These are phyloP conservation scores for Alviniconcha strummeri DNA, from an alignment of 2,888 invertebrate species.

Conservation along the genomic window DNA sequence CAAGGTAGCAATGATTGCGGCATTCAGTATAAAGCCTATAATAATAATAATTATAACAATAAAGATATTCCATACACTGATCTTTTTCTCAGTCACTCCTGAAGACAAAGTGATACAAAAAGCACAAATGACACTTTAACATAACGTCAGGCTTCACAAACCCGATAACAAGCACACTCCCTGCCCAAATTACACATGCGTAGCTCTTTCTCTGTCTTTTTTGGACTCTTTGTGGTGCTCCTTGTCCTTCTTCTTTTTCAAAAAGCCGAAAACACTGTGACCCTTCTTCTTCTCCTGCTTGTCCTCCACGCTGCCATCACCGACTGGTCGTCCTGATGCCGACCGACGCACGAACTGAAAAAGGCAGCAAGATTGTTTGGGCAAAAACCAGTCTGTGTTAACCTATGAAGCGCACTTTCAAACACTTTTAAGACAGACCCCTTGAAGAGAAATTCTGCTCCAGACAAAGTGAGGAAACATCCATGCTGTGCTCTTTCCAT, in stretches of 20 bases:
- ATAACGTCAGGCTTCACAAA: too few relatives aligned
- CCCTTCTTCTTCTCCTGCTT: conserved; percentile 58
- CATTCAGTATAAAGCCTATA: not conserved
- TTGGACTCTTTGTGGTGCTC: conserved; percentile 54
- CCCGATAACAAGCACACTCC: too few relatives aligned
- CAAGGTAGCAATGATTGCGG: too few relatives aligned
- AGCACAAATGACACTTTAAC: too few relatives aligned
- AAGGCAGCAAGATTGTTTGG: too few relatives aligned
- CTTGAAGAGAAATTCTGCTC: too few relatives aligned
- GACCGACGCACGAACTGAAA: conserved; percentile 7
- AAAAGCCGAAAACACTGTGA: conserved; percentile 66
- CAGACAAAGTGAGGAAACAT: too few relatives aligned
- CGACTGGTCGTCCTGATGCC: conserved; percentile 33
- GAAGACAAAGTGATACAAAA: too few relatives aligned
- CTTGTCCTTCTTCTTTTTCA: conserved; percentile 68
- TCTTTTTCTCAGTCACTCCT: not conserved
- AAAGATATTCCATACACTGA: not conserved
- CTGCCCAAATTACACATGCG: conserved; percentile 31
- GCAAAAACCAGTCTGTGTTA: too few relatives aligned
- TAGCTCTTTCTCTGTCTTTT: conserved; percentile 46
- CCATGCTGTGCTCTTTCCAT: too few relatives aligned
- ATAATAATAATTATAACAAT: not conserved
- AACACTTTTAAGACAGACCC: too few relatives aligned
- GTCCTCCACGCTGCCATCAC: conserved; percentile 42
- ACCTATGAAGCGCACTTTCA: too few relatives aligned